Percentiles rank a stretch among this genome's conserved stretches.
These are phyloP conservation scores for Menura novaehollandiae DNA, from an alignment of 2,113 vertebrate genomes.

Conservation along the genomic window DNA sequence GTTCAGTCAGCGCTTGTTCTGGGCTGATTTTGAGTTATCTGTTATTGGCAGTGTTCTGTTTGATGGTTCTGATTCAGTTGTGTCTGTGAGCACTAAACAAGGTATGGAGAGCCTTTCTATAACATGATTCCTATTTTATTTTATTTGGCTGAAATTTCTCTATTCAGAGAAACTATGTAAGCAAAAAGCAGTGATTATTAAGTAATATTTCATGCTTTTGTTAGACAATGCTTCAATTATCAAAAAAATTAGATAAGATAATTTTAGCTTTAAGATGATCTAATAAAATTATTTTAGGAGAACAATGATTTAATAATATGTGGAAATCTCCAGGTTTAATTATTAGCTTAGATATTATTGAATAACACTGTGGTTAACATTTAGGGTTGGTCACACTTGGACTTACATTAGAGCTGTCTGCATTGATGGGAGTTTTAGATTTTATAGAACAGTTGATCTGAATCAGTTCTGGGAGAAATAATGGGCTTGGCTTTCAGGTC, in stretches of 20 bases:
- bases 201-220: not conserved
- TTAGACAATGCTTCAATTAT: not conserved
- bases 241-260: not conserved
- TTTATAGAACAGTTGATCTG: not conserved
- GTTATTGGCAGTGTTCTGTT: constrained; percentile 90
- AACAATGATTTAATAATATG: not conserved
- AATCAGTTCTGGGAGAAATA: not conserved
- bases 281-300: not conserved
- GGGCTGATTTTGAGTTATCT: constrained; percentile 95
- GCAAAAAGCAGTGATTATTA: not conserved
- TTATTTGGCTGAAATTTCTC: not conserved
- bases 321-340: not conserved
- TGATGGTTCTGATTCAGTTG: constrained; percentile 86
- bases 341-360: not conserved
- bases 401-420: not conserved
- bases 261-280: not conserved
- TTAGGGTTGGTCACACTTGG: not conserved
- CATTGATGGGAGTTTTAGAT: not conserved
- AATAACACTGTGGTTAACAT: not conserved
- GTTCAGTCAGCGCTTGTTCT: constrained; percentile 92
- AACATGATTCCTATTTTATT: not conserved
- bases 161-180: not conserved
- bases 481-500: not conserved
- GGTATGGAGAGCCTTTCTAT: constrained; percentile 68
- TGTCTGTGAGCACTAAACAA: constrained; percentile 86